phyloP scores from a whole-genome alignment of 2,888 invertebrate species.

The Caenorhabditis doughertyi region DNA sequence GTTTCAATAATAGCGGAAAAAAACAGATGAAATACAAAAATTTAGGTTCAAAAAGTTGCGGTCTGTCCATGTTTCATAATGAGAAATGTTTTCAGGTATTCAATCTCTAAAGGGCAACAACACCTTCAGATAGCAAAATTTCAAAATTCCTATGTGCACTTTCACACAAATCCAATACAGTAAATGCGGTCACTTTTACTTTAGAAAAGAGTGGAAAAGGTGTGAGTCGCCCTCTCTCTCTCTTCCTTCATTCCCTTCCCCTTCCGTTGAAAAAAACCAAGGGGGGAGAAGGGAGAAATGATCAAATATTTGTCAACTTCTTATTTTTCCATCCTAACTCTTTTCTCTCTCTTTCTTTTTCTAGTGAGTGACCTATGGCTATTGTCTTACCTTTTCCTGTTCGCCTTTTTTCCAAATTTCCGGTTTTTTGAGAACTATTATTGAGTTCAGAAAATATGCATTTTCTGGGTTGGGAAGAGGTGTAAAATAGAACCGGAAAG shows the following conservation, averaged over 20 bases:
- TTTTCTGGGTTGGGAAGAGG: no score
- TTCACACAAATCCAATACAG: not conserved
- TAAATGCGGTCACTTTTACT: conserved; percentile 9
- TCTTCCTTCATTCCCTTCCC: not conserved
- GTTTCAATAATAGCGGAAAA: no score
- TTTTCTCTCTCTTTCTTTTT: not conserved
- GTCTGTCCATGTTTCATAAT: no score
- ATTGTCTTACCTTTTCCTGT: not conserved
- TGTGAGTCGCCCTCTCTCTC: conserved; percentile 14
- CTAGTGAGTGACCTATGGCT: conserved; percentile 10
- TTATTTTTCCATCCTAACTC: not conserved
- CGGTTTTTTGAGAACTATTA: not conserved
- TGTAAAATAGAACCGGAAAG: no score
- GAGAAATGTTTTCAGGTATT: no score
- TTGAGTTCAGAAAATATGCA: no score
- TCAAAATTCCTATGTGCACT: no score
- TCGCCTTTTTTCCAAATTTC: not conserved
- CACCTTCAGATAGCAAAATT: no score
- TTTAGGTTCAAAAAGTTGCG: no score
- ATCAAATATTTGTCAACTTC: conserved; percentile 26
- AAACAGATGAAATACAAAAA: no score
- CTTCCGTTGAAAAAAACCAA: conserved; percentile 16
- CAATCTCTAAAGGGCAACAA: no score
- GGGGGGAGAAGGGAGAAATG: not conserved
- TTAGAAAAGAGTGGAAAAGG: not conserved